Conservation (phyloP, 2,888 invertebrate species). For the Ariolimax columbianus region DNA sequence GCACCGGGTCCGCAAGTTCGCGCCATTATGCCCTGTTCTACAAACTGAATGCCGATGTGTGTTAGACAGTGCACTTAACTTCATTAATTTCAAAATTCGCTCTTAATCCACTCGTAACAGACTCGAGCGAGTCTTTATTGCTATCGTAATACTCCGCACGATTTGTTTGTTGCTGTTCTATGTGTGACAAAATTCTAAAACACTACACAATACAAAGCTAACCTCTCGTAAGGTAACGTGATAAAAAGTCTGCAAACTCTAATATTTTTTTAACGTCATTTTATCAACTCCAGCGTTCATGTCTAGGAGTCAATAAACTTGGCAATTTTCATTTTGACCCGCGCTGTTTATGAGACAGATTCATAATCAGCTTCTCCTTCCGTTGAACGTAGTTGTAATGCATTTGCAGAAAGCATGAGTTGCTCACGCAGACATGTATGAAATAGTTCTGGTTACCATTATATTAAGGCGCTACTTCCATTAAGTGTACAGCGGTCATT, state of each 20-base stretch:
- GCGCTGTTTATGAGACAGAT: conserved; percentile 5
- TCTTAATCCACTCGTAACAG: conserved; percentile 21
- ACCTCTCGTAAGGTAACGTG: background rate
- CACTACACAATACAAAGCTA: background rate
- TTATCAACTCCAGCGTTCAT: conserved; percentile 7
- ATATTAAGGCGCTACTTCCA: background rate
- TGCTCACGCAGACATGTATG: conserved; percentile 4
- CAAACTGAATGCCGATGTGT: conserved; percentile 1
- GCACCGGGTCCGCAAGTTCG: background rate
- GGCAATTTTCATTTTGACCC: conserved; percentile 7
- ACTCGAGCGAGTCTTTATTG: background rate
- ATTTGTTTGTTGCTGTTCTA: conserved; percentile 19
- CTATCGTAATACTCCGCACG: background rate
- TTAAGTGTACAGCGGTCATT: background rate
- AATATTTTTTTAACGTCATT: background rate
- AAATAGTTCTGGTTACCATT: conserved; percentile 8
- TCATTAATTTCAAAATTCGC: conserved; percentile 17
- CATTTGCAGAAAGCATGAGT: background rate
- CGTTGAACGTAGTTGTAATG: conserved; percentile 8
- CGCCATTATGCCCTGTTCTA: background rate
- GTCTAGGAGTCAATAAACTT: background rate
- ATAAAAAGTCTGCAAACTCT: conserved; percentile 6
- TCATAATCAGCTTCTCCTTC: conserved; percentile 5
- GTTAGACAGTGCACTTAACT: conserved; percentile 33
- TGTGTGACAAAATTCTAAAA: conserved; percentile 23